Evolutionary conservation across 2,797 vertebrate species (phyloP), one percentile per base, ranked within the genome.

Genomic region (Fratercula arctica): DNA sequence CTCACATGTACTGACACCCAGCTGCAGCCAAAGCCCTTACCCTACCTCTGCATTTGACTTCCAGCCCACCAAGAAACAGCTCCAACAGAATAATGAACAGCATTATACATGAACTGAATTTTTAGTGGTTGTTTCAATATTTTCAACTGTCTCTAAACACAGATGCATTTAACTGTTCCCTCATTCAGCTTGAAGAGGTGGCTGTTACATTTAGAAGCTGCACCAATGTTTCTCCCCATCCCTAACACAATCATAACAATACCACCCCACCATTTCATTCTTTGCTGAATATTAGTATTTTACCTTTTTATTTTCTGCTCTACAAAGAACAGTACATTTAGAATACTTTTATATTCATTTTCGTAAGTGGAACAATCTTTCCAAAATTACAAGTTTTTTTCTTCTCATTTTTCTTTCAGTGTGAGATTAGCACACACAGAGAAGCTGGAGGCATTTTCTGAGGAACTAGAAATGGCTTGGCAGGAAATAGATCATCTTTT

Each of bases 321-420:
- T 64, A 75, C 60, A 92, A 91, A 86, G 68, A 72, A 68, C 4
- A 72, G 24, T 18, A 57, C 16, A 64, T 57, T 60, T 69, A 74
- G 64, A 93, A 81, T 37, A 28, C 17, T 78, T 84, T 89, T 46
- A 61, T 64, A 79, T 26, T 92, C 4, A 61, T 89, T 93, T 87
- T 76, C 60, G 12, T 91, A 92, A 91, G 68, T 83, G 83, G 46
- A 85, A 90, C 61, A 95, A 85, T 64, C 50, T 74, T 91, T 94
- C 76, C 84, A 90, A 95, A 92, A 72, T 61, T 20, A 68, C 39
- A 46, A 45, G n/a, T 1, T 54, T 88, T 93, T 72, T 78, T 51
- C 53, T 78, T 60, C 28, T 77, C 11, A 5, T 59, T 90, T 78
- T 91, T 82, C 79, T 48, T 73, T 29, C 59, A 81, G 11, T 33